phyloP scores from a whole-genome alignment of 2,797 vertebrate genomes.

The Etheostoma nigrum region DNA sequence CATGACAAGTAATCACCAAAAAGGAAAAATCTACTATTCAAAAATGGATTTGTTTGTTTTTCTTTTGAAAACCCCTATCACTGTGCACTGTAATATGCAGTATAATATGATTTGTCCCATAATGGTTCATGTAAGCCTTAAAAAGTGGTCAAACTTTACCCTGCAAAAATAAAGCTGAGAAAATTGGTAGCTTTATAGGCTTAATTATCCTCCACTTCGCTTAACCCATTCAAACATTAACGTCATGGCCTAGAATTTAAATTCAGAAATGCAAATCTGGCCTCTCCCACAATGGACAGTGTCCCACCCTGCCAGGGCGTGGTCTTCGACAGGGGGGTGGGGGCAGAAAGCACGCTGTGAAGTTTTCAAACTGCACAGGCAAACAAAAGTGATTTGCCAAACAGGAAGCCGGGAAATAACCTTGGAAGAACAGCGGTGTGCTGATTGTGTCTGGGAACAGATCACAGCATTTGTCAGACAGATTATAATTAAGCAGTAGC shows the following conservation, averaged over 20 bases:
- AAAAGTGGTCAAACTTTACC: conserved; percentile 25
- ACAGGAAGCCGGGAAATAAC: conserved; percentile 60
- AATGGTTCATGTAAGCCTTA: conserved; percentile 15
- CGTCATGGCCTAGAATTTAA: conserved; percentile 45
- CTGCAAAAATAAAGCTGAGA: conserved; percentile 21
- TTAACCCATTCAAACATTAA: conserved; percentile 53
- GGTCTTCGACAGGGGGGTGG: conserved; percentile 47
- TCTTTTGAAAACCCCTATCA: conserved; percentile 14
- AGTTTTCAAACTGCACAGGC: conserved; percentile 70
- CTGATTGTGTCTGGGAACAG: background rate
- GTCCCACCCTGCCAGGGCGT: conserved; percentile 64
- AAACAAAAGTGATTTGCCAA: conserved; percentile 53
- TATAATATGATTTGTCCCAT: conserved; percentile 2
- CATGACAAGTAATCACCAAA: conserved; percentile 41
- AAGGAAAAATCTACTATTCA: conserved; percentile 31
- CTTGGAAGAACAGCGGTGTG: conserved; percentile 14
- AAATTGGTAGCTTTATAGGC: conserved; percentile 5
- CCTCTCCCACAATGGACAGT: conserved; percentile 30
- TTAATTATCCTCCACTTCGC: conserved; percentile 51
- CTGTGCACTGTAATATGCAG: conserved; percentile 17
- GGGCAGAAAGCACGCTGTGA: conserved; percentile 55
- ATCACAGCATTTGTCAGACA: background rate
- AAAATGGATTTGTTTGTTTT: conserved; percentile 12
- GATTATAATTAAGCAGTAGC: conserved; percentile 9
- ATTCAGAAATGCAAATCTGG: conserved; percentile 57